Percentiles rank a stretch among this genome's conserved stretches.
Evolutionary conservation across 2,888 invertebrate species (phyloP).

Genomic region (Oxyteleia sp.): DNA sequence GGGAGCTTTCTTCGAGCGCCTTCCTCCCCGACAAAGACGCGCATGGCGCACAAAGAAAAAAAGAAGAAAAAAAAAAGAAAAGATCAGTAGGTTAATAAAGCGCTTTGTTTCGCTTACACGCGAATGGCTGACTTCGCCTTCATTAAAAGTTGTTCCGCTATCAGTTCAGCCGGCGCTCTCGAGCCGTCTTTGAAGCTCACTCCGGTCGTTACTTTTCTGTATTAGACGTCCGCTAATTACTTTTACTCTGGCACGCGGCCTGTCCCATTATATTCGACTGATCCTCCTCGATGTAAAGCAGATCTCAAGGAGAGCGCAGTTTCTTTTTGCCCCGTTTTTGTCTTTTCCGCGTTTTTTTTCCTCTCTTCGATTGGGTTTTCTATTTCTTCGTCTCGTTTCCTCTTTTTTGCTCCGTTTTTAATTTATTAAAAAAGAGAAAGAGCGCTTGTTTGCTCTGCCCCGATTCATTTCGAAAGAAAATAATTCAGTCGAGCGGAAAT

Average conservation of each 20-base stretch:
- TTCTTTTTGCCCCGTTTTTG: background rate
- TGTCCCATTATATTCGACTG: slow-evolving; percentile 19
- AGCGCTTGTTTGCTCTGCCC: slow-evolving; percentile 4
- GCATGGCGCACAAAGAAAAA: slow-evolving; percentile 12
- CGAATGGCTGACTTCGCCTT: slow-evolving; percentile 69
- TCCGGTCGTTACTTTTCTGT: slow-evolving; percentile 46
- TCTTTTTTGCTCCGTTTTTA: background rate
- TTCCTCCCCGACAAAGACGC: slow-evolving; percentile 20
- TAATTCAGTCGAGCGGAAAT: slow-evolving; percentile 21
- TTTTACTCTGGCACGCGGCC: slow-evolving; percentile 33
- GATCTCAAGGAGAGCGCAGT: background rate
- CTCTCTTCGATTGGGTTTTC: background rate
- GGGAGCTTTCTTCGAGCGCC: slow-evolving; percentile 8
- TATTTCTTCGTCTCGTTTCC: background rate
- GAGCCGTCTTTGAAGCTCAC: slow-evolving; percentile 46
- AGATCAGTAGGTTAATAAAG: slow-evolving; percentile 71
- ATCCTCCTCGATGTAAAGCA: slow-evolving; percentile 8
- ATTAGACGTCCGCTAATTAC: slow-evolving; percentile 64
- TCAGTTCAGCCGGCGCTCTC: slow-evolving; percentile 52
- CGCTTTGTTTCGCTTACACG: slow-evolving; percentile 76
- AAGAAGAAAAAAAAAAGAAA: too few relatives aligned
- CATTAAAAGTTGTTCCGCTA: slow-evolving; percentile 78
- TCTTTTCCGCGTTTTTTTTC: too few relatives aligned
- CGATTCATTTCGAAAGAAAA: slow-evolving; percentile 16
- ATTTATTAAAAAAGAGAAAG: background rate